Base-by-base conservation (phyloP, 30 jellyfish, hydroid and myxozoan genomes). In the Cassiopea andromeda region DNA sequence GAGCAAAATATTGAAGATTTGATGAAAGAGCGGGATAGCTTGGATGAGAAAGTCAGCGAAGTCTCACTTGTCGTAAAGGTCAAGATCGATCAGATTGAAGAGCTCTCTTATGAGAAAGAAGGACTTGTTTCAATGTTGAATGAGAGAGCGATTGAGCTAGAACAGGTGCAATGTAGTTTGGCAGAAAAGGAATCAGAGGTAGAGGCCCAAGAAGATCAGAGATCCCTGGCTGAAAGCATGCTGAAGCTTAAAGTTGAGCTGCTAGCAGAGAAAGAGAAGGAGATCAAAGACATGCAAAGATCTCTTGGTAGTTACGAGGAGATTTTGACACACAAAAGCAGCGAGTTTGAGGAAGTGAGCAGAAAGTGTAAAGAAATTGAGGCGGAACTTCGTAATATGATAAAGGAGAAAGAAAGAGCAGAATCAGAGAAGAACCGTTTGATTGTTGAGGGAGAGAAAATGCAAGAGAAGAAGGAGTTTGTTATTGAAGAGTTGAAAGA, bases 181-280 rank as follows among this genome's bases (percentile, higher is more conserved):
- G 54, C 2, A 54, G 69, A 80, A 64, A 59, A n/a, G 54, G 76
- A 9, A 16, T 61, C 43, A 17, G 73, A 85, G 2, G 61, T 75
- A 1, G 93, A 78, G 38, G 89, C 73, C 1, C 57, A 75, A 43
- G 84, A 86, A 19, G 44, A 66, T 84, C 88, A 75, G 69, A 86
- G 66, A 47, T 48, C 84, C 1, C 74, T 86, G 47, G 89, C 89
- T 60, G 93, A 86, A 69, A 60, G 77, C 69, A 43, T 86, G 78
- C 88, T 86, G 7, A 48, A 45, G 46, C 45, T 75, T 15, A 86
- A 77, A 54, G 76, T 66, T 38, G 89, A 86, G 19, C 17, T 68
- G 76, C 44, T 86, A 7, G 64, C 19, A 9, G 89, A 86, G 43
- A 86, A 75, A 66, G 89, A 60, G 67, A 86, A 69, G 61, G 93